These are phyloP conservation scores for Scrobipalpa costella DNA, from an alignment of 2,888 invertebrate species.

Conservation along the genomic window DNA sequence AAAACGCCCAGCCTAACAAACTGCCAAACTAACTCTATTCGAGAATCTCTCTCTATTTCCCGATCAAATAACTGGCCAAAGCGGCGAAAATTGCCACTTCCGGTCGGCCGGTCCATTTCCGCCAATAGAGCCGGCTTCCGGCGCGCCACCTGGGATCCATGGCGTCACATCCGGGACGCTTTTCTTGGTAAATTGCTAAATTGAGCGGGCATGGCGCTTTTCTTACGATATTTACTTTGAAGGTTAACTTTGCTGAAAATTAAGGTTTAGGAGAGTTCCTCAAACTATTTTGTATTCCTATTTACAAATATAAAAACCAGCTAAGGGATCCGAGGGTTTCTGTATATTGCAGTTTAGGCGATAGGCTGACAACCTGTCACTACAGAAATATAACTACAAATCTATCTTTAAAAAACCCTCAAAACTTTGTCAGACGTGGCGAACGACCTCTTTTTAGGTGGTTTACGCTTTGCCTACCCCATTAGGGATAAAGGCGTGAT, in stretches of 20 bases:
- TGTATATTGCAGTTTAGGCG: too few species aligned
- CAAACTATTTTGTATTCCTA: too few species aligned
- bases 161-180: slow-evolving; percentile 43
- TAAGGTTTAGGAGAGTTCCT: background rate
- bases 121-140: slow-evolving; percentile 66
- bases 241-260: background rate
- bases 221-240: background rate
- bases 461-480: too few species aligned
- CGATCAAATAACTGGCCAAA: slow-evolving; percentile 47
- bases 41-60: slow-evolving; percentile 48
- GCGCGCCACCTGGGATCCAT: slow-evolving; percentile 55
- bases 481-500: too few species aligned
- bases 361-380: too few species aligned
- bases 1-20: background rate
- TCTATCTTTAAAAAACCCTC: too few species aligned
- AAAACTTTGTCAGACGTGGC: too few species aligned
- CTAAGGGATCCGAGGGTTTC: too few species aligned
- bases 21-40: slow-evolving; percentile 1
- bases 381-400: too few species aligned
- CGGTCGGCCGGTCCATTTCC: slow-evolving; percentile 69
- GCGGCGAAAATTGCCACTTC: slow-evolving; percentile 68
- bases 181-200: slow-evolving; percentile 36
- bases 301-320: too few species aligned
- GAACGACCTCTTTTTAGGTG: too few species aligned
- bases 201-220: slow-evolving; percentile 5